Conservation (phyloP, 1,140 invertebrate genomes). For the Hycleus cichorii region DNA sequence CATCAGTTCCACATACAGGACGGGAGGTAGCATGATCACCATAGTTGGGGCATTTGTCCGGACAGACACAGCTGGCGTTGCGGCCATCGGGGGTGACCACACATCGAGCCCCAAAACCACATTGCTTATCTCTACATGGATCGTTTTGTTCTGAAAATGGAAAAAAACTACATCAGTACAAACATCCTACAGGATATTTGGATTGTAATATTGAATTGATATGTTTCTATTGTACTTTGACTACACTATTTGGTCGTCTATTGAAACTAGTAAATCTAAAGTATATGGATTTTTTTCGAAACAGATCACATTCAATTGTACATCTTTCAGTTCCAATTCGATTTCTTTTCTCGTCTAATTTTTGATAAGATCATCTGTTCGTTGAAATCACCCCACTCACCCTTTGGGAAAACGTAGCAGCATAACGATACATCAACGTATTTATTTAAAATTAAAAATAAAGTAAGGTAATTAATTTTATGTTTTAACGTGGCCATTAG, state of each 20-base stretch:
- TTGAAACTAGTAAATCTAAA: too few relatives aligned
- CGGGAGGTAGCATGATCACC: conserved; percentile 70
- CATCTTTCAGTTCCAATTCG: too few relatives aligned
- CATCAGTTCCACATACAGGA: conserved; percentile 68
- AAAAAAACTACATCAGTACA: conserved; percentile 3
- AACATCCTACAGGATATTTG: too few relatives aligned
- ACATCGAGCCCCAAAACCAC: conserved; percentile 68
- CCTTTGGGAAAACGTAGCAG: conserved; percentile 49
- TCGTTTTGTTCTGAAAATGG: conserved; percentile 63
- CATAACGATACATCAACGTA: conserved; percentile 22
- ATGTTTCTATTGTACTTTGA: too few relatives aligned
- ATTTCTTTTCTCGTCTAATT: too few relatives aligned
- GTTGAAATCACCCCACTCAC: conserved; percentile 34
- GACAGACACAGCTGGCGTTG: conserved; percentile 65
- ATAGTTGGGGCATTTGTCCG: conserved; percentile 66
- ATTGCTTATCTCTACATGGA: conserved; percentile 66
- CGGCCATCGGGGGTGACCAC: conserved; percentile 67
- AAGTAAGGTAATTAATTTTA: conserved; percentile 6
- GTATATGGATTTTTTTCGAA: too few relatives aligned
- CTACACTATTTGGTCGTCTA: too few relatives aligned
- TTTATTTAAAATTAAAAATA: conserved; percentile 8
- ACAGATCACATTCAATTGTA: too few relatives aligned
- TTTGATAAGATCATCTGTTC: too few relatives aligned
- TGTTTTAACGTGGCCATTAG: conserved; percentile 4
- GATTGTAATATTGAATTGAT: too few relatives aligned